Evolutionary conservation across 2,888 invertebrate genomes (phyloP), one percentile per base, ranked within the genome.

Genomic region (Campaea margaritaria): DNA sequence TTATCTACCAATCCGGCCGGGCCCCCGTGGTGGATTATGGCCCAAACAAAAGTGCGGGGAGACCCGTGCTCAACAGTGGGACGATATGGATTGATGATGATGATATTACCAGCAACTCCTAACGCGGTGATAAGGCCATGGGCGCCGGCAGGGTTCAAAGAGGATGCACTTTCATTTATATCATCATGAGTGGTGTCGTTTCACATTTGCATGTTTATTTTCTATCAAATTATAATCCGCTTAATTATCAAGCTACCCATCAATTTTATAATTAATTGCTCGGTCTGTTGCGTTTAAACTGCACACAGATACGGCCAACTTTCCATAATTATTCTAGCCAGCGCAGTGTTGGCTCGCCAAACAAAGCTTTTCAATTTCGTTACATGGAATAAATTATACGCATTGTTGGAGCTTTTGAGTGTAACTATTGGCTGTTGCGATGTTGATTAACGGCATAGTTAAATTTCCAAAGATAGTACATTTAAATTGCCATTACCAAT

Each of bases 351-450:
- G 62, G 56, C 50, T n/a, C 45, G 9, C 45, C 42, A 54, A 52
- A 64, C 62, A 64, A 62, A 57, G 60, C 64, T 52, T 64, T 61
- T 59, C 58, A 58, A 63, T 62, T 54, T 38, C 38, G 57, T 55
- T 58, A 45, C 43, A 45, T 34, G 11, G 39, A 48, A 44, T 53
- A 43, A 15, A 48, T 54, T 49, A 45, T 39, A 45, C 10, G 42
- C 34, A 12, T 27, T 45, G 46, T 50, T 45, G 28, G n/a, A 31
- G 49, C 49, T 44, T 28, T 21, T 15, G 21, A n/a, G 36, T n/a
- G 1, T 36, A n/a, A 36, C 36, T 36, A 39, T 12, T 31, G 44
- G 28, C 0, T 12, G 11, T 43, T 21, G 14, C 39, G 5, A 14
- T 39, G 14, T 39, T 39, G n/a, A 39, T 14, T 39, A 39, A 21